Conservation (phyloP, 2,113 vertebrate species). For the Anthoscopus minutus region DNA sequence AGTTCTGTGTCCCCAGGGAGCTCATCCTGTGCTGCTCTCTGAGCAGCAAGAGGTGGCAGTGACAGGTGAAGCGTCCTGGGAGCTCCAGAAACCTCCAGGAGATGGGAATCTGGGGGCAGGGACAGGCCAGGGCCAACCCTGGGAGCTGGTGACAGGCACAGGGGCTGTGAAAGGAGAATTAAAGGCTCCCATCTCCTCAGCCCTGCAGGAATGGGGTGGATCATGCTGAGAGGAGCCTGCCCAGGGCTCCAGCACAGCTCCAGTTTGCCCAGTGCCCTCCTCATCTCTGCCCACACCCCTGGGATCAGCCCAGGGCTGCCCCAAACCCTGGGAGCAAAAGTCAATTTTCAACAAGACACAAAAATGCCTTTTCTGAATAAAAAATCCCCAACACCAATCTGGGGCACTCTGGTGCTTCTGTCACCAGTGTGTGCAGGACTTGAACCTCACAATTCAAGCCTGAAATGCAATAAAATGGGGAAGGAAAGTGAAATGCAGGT, state of each 20-base stretch:
- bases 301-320: background rate
- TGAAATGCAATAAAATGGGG: background rate
- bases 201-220: background rate
- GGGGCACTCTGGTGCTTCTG: background rate
- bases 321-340: background rate
- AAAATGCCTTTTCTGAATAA: background rate
- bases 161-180: background rate
- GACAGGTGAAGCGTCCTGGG: rapidly evolving
- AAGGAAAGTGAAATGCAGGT: background rate
- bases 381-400: background rate
- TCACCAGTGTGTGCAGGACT: rapidly evolving
- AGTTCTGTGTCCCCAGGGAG: rapidly evolving
- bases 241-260: background rate
- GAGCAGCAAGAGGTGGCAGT: background rate
- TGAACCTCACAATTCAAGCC: rapidly evolving
- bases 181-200: background rate
- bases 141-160: rapidly evolving
- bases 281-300: background rate
- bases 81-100: background rate
- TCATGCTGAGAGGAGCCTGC: background rate
- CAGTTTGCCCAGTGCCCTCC: background rate
- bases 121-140: background rate
- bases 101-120: background rate
- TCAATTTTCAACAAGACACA: background rate
- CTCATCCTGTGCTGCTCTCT: background rate